Evolutionary conservation across 2,888 invertebrate genomes (phyloP), one percentile per base, ranked within the genome.

Genomic region (Tillus elongatus): DNA sequence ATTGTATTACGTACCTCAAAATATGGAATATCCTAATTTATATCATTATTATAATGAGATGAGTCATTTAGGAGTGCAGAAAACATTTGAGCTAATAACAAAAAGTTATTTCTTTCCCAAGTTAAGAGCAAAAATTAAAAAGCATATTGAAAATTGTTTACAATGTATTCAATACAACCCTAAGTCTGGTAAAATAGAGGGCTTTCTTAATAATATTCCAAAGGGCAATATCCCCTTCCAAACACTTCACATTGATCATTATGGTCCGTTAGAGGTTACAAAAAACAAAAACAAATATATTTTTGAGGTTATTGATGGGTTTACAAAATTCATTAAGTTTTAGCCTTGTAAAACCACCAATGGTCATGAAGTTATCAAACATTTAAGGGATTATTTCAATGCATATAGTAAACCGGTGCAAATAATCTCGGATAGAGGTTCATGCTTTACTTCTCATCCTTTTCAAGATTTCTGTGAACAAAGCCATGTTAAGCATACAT

Each of bases 91-190:
- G 10, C 36, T 44, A 9, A 33, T 59, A 32, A 42, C 15, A 14
- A 36, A 39, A 39, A 42, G 37, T 13, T 58, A 56, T 43, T 58
- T 56, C 51, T 57, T 59, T 42, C 47, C 53, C 8, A 45, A 48
- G 12, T 46, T 57, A 43, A 49, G 39, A 11, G 35, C 44, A 11
- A 46, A 50, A 30, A 36, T 44, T 4, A 49, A 42, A 32, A 33
- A 14, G 13, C 46, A 54, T 33, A 45, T 57, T 29, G 8, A 9
- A 4, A 53, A 50, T 36, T 57, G 54, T 39, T 24, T 57, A 15
- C 51, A 50, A 33, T 58, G 56, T 40, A 44, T 57, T 3, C 39
- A 39, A 11, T 51, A 37, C 24, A 43, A 44, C n/a, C 37, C 43
- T 4, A 29, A 30, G 2, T 35, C 15, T 28, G 52, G 52, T 31